These are phyloP conservation scores for Corydoras sp. DNA, from an alignment of 2,113 vertebrate species.

Conservation along the genomic window DNA sequence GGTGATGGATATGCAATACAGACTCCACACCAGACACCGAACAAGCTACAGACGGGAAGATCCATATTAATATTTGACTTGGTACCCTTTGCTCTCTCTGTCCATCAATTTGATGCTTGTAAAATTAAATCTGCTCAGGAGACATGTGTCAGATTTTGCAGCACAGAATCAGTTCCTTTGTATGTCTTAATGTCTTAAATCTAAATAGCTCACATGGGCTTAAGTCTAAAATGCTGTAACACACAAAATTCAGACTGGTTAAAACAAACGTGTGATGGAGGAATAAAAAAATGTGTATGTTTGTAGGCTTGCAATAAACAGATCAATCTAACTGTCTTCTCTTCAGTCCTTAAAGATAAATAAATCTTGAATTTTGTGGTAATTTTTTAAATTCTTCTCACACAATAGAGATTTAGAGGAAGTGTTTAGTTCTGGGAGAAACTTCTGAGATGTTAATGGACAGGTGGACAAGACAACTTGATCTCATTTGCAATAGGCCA, in stretches of 20 bases:
- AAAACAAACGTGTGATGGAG: neutral
- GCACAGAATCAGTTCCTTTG: slow-evolving; percentile 3
- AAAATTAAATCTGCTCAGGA: slow-evolving; percentile 2
- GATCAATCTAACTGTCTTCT: no score
- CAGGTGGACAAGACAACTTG: slow-evolving; percentile 25
- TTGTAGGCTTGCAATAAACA: neutral
- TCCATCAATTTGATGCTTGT: neutral
- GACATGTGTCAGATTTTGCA: slow-evolving; percentile 1
- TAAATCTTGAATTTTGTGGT: no score
- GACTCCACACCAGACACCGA: slow-evolving; percentile 1
- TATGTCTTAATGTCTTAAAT: neutral
- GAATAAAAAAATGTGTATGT: neutral
- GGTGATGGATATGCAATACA: slow-evolving; percentile 8
- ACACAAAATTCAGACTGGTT: neutral
- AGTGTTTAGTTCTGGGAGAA: slow-evolving; percentile 16
- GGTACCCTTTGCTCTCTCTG: neutral
- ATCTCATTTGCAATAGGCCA: slow-evolving; percentile 12
- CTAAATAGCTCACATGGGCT: neutral
- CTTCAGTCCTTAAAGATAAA: no score
- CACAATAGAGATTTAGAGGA: slow-evolving; percentile 9
- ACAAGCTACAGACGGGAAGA: neutral
- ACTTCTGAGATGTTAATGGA: slow-evolving; percentile 18
- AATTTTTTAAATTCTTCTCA: slow-evolving; percentile 15
- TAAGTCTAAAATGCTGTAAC: neutral
- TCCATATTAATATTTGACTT: neutral